Evolutionary conservation across 2,113 vertebrate species (phyloP).

Genomic region (Rhea americana): DNA sequence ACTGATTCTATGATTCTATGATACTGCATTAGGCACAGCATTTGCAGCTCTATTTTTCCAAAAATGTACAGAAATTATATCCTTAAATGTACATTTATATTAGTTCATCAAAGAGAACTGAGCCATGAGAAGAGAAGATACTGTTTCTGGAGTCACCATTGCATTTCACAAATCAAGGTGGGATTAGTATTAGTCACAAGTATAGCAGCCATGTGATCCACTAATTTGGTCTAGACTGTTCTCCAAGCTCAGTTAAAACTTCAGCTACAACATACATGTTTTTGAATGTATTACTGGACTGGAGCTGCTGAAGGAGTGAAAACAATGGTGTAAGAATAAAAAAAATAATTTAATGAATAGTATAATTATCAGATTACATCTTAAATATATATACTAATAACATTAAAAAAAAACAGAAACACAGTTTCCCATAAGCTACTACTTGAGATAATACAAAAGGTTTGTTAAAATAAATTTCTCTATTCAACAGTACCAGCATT

Average conservation of each 20-base stretch:
- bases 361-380: not conserved
- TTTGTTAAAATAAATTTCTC: not conserved
- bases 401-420: not conserved
- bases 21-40: not conserved
- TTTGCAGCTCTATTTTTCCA: not conserved
- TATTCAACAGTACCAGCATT: not conserved
- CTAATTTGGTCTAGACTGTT: not conserved
- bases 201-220: not conserved
- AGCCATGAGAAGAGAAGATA: not conserved
- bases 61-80: not conserved
- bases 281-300: not conserved
- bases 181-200: not conserved
- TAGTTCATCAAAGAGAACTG: not conserved
- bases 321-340: not conserved
- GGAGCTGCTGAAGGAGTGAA: not conserved
- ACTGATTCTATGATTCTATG: too few relatives aligned
- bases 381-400: constrained; percentile 31
- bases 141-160: fast-evolving
- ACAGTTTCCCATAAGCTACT: not conserved
- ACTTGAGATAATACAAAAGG: not conserved
- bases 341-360: constrained; percentile 56
- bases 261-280: fast-evolving
- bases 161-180: not conserved
- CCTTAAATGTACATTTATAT: not conserved
- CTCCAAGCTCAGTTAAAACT: not conserved